Percentiles rank a stretch among this genome's conserved stretches.
These are phyloP conservation scores for Chiloscyllium punctatum DNA, from an alignment of 2,797 vertebrate genomes.

Conservation along the genomic window DNA sequence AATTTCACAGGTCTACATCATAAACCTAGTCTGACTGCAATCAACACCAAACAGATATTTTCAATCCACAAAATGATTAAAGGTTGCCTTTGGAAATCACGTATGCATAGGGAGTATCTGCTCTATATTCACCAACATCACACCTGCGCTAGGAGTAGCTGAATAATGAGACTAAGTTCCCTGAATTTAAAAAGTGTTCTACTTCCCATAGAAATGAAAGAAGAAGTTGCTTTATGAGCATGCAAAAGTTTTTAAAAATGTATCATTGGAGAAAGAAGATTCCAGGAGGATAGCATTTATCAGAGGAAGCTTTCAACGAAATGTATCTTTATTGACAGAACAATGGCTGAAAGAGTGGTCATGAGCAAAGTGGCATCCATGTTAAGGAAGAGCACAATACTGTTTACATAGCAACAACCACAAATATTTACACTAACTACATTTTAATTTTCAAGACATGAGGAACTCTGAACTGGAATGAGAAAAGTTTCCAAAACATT, in stretches of 20 bases:
- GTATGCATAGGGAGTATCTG: not conserved
- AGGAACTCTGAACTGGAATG: not conserved
- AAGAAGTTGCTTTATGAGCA: not conserved
- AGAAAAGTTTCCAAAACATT: not conserved
- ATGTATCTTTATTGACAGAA: not conserved
- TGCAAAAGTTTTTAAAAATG: not conserved
- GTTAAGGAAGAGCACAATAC: not conserved
- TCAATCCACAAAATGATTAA: not conserved
- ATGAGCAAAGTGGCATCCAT: not conserved
- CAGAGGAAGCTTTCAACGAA: not conserved
- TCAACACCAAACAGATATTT: not conserved
- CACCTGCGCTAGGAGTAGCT: not conserved
- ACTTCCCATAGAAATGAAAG: not conserved
- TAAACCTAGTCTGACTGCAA: not conserved
- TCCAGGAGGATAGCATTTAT: no score
- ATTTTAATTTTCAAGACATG: not conserved
- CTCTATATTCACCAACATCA: not conserved
- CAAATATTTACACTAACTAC: not conserved
- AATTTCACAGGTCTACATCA: not conserved
- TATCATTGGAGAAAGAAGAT: not conserved
- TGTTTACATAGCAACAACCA: not conserved
- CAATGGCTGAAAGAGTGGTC: not conserved
- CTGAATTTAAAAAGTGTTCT: not conserved
- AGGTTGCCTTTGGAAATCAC: not conserved
- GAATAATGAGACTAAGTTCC: not conserved